Evolutionary conservation across 2,113 vertebrate genomes (phyloP).

Genomic region (Leucoraja erinaceus): DNA sequence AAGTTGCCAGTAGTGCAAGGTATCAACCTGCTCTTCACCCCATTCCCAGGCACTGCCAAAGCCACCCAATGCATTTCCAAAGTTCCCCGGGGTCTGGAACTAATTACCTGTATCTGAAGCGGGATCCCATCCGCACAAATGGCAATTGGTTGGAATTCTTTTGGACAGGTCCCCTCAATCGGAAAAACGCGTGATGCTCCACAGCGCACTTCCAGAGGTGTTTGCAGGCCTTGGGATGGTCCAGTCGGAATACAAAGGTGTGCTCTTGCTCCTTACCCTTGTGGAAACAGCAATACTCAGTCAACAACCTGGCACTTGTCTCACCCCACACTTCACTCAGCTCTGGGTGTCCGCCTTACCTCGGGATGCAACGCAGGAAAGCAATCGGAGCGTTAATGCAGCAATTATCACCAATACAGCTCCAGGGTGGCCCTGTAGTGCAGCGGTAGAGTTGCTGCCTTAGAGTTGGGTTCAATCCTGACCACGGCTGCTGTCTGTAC

Average conservation of each 20-base stretch:
- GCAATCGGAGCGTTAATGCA: background rate
- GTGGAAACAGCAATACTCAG: conserved; percentile 42
- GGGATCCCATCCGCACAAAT: conserved; percentile 91
- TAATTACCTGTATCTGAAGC: conserved; percentile 87
- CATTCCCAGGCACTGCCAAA: background rate
- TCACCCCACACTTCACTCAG: too few relatives aligned
- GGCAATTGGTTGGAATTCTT: conserved; percentile 73
- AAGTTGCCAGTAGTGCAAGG: background rate
- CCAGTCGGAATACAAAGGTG: conserved; percentile 93
- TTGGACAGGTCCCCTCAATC: conserved; percentile 83
- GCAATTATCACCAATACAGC: background rate
- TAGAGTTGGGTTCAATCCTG: too few relatives aligned
- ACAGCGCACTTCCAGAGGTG: conserved; percentile 97
- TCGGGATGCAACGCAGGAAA: background rate
- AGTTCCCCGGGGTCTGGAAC: background rate
- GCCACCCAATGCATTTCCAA: too few relatives aligned
- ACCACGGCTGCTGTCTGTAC: too few relatives aligned
- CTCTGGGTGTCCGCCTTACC: background rate
- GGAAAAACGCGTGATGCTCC: conserved; percentile 95
- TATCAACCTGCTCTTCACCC: background rate
- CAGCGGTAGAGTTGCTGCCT: too few relatives aligned
- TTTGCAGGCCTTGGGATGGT: conserved; percentile 95
- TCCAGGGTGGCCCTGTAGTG: too few relatives aligned
- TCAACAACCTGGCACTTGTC: background rate
- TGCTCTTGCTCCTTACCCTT: conserved; percentile 98